Conservation (phyloP, 1,140 invertebrate genomes). For the Papilio polytes region DNA sequence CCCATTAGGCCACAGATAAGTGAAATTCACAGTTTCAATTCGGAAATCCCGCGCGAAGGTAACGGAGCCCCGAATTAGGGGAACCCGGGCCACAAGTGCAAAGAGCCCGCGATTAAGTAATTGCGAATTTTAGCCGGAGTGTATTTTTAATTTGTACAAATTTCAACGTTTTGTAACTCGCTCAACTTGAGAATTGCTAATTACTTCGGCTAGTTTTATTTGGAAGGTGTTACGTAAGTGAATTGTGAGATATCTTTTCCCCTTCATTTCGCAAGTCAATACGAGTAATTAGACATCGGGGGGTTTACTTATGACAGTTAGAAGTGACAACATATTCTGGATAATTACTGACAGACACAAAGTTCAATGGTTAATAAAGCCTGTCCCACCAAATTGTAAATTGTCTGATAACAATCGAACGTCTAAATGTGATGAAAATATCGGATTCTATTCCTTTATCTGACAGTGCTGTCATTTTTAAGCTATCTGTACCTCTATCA, state of each 20-base stretch:
- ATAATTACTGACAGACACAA: too few relatives aligned
- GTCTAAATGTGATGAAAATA: too few relatives aligned
- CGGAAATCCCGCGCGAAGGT: slow-evolving; percentile 23
- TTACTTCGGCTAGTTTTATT: slow-evolving; percentile 29
- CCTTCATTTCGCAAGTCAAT: not conserved
- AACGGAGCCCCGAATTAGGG: slow-evolving; percentile 35
- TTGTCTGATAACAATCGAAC: too few relatives aligned
- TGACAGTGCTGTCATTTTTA: too few relatives aligned
- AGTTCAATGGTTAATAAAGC: too few relatives aligned
- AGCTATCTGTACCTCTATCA: too few relatives aligned
- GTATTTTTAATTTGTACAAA: slow-evolving; percentile 35
- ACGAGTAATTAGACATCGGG: not conserved
- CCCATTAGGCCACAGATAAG: slow-evolving; percentile 36
- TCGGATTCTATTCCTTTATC: too few relatives aligned
- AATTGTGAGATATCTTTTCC: slow-evolving; percentile 15
- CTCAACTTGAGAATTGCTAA: slow-evolving; percentile 37
- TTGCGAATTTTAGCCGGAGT: slow-evolving; percentile 25
- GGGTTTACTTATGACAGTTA: not conserved
- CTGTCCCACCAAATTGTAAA: too few relatives aligned
- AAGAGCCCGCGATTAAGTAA: slow-evolving; percentile 34
- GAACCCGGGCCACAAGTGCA: slow-evolving; percentile 26
- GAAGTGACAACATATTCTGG: not conserved
- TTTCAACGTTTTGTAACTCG: slow-evolving; percentile 26
- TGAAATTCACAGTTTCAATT: slow-evolving; percentile 37
- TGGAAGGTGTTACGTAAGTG: slow-evolving; percentile 27